phyloP scores from a whole-genome alignment of 2,113 vertebrate genomes.

The Prolemur simus region DNA sequence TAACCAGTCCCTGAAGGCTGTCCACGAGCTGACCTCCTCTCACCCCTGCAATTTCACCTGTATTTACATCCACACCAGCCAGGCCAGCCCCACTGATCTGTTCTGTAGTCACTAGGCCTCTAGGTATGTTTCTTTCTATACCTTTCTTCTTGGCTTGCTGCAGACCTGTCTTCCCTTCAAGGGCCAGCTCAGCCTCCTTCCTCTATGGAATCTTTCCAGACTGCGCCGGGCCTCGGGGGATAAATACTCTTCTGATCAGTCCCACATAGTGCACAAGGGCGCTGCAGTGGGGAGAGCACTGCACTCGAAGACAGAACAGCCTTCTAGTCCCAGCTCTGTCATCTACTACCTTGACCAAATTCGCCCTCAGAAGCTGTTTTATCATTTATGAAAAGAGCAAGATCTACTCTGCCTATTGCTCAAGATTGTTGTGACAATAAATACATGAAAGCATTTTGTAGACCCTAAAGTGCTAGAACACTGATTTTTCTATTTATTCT shows the following conservation, averaged over 20 bases:
- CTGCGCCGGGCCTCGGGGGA: too few species aligned
- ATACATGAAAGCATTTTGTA: accelerated
- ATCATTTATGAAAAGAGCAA: not conserved
- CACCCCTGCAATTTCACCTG: too few species aligned
- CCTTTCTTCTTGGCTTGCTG: not conserved
- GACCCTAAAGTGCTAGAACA: not conserved
- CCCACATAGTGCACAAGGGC: not conserved
- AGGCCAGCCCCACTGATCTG: not conserved
- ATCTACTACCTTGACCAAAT: accelerated
- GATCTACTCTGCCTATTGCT: not conserved
- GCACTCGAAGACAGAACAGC: not conserved
- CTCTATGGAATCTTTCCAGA: not conserved
- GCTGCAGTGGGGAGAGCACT: not conserved
- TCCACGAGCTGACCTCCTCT: accelerated
- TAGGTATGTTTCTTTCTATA: not conserved
- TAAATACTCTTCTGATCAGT: not conserved
- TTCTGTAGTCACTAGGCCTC: not conserved
- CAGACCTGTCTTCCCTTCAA: not conserved
- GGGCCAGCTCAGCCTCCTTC: not conserved
- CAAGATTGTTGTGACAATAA: not conserved
- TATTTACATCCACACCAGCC: accelerated
- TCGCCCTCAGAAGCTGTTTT: not conserved
- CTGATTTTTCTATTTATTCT: not conserved
- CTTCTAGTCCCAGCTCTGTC: not conserved
- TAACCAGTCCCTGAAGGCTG: accelerated